Conservation (phyloP, 2,797 vertebrate species). For the Tenualosa thibaudeaui region DNA sequence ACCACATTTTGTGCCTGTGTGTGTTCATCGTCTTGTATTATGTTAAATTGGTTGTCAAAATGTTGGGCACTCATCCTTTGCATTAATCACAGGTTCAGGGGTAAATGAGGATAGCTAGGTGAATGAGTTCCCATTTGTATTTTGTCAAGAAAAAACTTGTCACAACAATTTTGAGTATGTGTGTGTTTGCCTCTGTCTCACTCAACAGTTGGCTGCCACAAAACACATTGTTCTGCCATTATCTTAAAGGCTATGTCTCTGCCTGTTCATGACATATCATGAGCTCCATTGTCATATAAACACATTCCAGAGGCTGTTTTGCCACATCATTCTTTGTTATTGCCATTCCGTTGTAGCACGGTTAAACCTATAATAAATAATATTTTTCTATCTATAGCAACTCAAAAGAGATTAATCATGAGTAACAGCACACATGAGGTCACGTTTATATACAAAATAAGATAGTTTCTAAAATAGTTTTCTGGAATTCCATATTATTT, state of each 20-base stretch:
- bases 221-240: background rate
- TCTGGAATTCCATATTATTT: background rate
- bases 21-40: background rate
- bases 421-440: conserved; percentile 10
- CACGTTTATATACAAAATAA: conserved; percentile 28
- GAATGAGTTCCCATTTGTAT: background rate
- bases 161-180: background rate
- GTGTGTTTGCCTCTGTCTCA: background rate
- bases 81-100: conserved; percentile 11
- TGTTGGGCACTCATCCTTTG: conserved; percentile 9
- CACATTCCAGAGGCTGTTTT: conserved; percentile 34
- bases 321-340: conserved; percentile 32
- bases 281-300: conserved; percentile 18
- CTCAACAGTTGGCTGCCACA: background rate
- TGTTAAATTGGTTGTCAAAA: background rate
- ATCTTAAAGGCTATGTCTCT: conserved; percentile 12
- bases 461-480: conserved; percentile 12
- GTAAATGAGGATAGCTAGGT: conserved; percentile 13
- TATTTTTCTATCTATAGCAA: conserved; percentile 8
- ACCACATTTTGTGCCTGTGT: background rate
- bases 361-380: conserved; percentile 20
- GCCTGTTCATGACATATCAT: background rate
- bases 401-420: conserved; percentile 20
- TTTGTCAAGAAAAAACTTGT: conserved; percentile 2
- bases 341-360: conserved; percentile 19